phyloP scores from a whole-genome alignment of 1,140 invertebrate genomes.

The Drusus annulatus region DNA sequence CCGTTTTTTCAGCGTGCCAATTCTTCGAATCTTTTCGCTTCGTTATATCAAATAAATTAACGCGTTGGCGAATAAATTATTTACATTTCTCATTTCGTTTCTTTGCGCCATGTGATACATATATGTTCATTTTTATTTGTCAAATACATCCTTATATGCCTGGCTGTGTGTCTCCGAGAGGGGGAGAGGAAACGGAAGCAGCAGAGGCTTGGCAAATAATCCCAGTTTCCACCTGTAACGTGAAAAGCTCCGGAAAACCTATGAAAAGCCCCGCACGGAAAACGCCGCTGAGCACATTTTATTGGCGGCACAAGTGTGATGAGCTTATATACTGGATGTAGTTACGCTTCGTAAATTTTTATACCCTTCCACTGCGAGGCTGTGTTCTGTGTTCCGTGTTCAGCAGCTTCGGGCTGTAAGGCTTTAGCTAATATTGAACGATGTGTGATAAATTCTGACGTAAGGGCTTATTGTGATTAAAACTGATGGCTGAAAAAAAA shows the following conservation, averaged over 20 bases:
- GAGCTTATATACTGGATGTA: not conserved
- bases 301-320: slow-evolving; percentile 6
- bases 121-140: too few species aligned
- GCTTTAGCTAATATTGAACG: not conserved
- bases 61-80: too few species aligned
- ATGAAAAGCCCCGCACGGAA: not conserved
- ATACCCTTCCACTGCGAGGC: not conserved
- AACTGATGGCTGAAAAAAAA: not conserved
- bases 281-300: slow-evolving; percentile 4
- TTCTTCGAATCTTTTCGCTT: too few species aligned
- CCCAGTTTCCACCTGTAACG: not conserved
- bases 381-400: not conserved
- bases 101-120: too few species aligned
- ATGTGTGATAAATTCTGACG: not conserved
- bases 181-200: too few species aligned
- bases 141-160: too few species aligned
- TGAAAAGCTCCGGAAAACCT: not conserved
- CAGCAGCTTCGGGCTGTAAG: not conserved
- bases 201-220: not conserved
- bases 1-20: too few species aligned
- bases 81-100: too few species aligned
- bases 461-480: not conserved
- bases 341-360: slow-evolving; percentile 24
- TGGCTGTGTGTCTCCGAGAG: too few species aligned
- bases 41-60: too few species aligned